Evolutionary conservation across 2,113 vertebrate genomes (phyloP), one percentile per base, ranked within the genome.

Genomic region (Furnarius figulus): DNA sequence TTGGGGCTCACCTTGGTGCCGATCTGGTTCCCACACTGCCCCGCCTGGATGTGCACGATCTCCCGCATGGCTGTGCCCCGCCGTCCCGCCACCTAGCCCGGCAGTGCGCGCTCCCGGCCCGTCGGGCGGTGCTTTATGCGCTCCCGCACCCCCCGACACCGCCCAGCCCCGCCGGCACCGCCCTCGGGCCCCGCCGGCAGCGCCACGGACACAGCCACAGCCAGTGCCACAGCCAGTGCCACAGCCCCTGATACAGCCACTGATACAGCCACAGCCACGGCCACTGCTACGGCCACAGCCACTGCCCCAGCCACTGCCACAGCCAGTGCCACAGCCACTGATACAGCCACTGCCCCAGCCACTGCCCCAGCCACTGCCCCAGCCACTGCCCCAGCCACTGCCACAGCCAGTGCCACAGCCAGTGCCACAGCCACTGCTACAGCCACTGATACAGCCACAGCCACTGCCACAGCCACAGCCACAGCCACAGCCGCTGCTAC

Each of bases 1-100:
- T 33, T 24, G 46, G 20, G 53, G 42, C 94, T 90, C 97, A 98
- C 99, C 99, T 99, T 99, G 50, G 99, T 99, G 37, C 99, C 99
- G 61, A 99, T 99, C 98, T 99, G 99, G 96, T 99, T 99, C 16
- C 99, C 99, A 35, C 99, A 99, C 91, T 99, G 99, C 42, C 99
- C 99, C 37, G 99, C 99, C 97, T 99, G 99, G 96, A 99, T 98
- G 95, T 99, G 99, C 66, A 99, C 99, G 35, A 99, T 99, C 91
- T 99, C 99, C 89, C 99, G 98, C 99, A 99, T 99, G 83, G 82
- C 87, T 87, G 47, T 30, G 3, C 6, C 52, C 62, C 53, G 68
- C 81, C 39, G 81, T 7, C 59, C 85, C 70, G 21, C 55, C 44
- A 77, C 78, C 79, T 49, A 35, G 44, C 88, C 86, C 53, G n/a